Evolutionary conservation across 2,113 vertebrate genomes (phyloP).

Genomic region (Morone saxatilis): DNA sequence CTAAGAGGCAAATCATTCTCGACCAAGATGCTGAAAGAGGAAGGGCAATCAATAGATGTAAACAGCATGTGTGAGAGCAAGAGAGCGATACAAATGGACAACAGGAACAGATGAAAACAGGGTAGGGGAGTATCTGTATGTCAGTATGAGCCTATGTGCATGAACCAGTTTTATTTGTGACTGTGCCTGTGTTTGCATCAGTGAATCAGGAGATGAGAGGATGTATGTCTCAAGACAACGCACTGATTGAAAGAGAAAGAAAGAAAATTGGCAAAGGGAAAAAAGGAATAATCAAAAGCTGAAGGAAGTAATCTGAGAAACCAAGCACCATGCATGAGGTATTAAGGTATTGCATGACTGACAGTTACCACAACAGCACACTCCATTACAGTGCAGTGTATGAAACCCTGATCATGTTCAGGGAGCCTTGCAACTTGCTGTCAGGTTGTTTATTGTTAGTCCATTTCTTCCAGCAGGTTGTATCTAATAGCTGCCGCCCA

Average conservation of each 20-base stretch:
- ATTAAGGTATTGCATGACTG: conserved; percentile 24
- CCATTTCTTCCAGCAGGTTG: neutral
- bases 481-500: neutral
- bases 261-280: conserved; percentile 14
- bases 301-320: conserved; percentile 36
- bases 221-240: conserved; percentile 17
- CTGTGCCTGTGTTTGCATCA: neutral
- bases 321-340: neutral
- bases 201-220: conserved; percentile 24
- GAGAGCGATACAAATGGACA: conserved; percentile 14
- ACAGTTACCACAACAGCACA: conserved; percentile 31
- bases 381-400: conserved; percentile 8
- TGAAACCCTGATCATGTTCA: conserved; percentile 6
- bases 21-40: conserved; percentile 13
- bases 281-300: conserved; percentile 34
- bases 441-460: conserved; percentile 27
- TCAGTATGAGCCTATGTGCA: conserved; percentile 8
- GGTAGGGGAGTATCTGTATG: neutral
- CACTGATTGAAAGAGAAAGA: conserved; percentile 30
- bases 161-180: conserved; percentile 16
- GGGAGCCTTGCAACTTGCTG: conserved; percentile 4
- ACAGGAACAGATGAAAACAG: neutral
- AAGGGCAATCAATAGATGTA: conserved; percentile 47
- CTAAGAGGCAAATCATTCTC: conserved; percentile 41
- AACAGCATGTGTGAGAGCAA: conserved; percentile 18